Percentiles rank a stretch among this genome's conserved stretches.
These are phyloP conservation scores for Drosophila arawakana DNA, from an alignment of 1,140 invertebrate species.

Conservation along the genomic window DNA sequence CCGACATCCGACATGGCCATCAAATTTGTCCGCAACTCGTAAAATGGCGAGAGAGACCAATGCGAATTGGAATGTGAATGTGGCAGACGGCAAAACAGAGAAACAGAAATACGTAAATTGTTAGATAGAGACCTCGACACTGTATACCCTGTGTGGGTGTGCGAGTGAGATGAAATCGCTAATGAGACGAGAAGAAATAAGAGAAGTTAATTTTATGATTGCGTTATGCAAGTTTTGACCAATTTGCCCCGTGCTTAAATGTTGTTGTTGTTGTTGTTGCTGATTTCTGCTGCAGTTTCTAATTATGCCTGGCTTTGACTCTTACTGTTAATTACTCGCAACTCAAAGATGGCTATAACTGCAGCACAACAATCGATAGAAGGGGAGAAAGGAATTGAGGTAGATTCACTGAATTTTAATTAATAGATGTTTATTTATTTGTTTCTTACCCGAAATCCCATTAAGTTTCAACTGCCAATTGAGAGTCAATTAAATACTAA, in stretches of 20 bases:
- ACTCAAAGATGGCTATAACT: slow-evolving; percentile 53
- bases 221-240: slow-evolving; percentile 55
- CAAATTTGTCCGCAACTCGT: slow-evolving; percentile 77
- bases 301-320: slow-evolving; percentile 25
- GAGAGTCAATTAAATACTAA: slow-evolving; percentile 69
- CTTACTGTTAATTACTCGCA: neutral
- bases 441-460: neutral
- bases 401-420: neutral
- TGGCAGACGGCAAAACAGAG: slow-evolving; percentile 7
- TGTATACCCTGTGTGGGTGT: neutral
- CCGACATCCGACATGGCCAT: slow-evolving; percentile 55
- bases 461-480: slow-evolving; percentile 47
- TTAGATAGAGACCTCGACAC: neutral
- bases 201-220: slow-evolving; percentile 51
- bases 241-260: slow-evolving; percentile 60
- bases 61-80: slow-evolving; percentile 63
- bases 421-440: neutral
- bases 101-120: neutral
- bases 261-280: slow-evolving; percentile 37
- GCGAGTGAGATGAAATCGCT: neutral
- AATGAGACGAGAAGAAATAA: neutral
- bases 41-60: slow-evolving; percentile 48
- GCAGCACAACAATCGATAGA: slow-evolving; percentile 1
- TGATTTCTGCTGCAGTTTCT: slow-evolving; percentile 26
- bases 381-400: neutral